Base-by-base conservation (phyloP, 2,797 vertebrate species). In the Tolypeutes matacus region DNA sequence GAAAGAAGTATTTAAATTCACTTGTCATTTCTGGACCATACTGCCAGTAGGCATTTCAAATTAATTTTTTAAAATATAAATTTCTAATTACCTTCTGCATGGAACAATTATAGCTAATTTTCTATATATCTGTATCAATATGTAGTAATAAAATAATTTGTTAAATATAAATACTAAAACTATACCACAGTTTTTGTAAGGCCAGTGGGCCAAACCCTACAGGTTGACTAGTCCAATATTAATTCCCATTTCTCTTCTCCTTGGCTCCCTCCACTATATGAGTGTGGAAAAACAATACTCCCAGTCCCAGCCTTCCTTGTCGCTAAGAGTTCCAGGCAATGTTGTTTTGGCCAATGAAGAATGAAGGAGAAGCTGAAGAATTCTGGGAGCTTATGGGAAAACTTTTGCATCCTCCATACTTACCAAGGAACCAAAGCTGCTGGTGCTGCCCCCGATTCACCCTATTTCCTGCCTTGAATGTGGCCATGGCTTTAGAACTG, bases 291-390 rank as follows among this genome's bases (percentile, higher is more conserved):
- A 7, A 25, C 39, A 62, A n/a, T 42, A 80, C n/a, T 42, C 34
- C 3, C 20, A 46, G 56, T 92, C 67, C 1, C 34, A 72, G 53
- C 62, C 42, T 21, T 73, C 20, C 56, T 53, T 42, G 65, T 5
- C 5, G 75, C 65, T 51, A 39, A 81, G 67, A 73, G 27, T 39
- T 25, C 46, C 67, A 53, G 0, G 13, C 64, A 27, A 73, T 46
- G 27, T 4, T 3, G 56, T 62, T 81, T 56, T 64, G 56, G 53
- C 53, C n/a, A 80, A n/a, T 62, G 46, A 78, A 86, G 51, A 80
- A 39, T 62, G 46, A 78, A 86, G 51, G 23, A 70, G 65, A 62
- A 86, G n/a, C 83, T 62, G n/a, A 93, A 80, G 75, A 72, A 93
- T 53, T 27, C 75, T 81, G 56, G 42, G 15, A 72, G 34, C 27